Evolutionary conservation across 1,140 invertebrate species (phyloP).

Genomic region (Drosophila tropicalis): DNA sequence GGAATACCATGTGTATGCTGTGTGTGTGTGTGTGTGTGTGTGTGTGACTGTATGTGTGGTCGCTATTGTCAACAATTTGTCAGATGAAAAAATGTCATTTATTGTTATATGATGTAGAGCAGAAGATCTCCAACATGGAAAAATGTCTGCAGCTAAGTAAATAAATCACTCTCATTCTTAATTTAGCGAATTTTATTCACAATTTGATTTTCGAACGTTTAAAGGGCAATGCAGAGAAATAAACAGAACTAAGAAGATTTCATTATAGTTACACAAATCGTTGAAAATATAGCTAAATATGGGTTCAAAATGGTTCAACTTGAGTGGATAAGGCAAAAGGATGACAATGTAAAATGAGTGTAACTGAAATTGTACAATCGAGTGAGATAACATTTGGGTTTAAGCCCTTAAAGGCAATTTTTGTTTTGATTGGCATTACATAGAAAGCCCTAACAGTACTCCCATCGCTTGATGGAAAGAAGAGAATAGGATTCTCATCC

Average conservation of each 20-base stretch:
- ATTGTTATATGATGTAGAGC: constrained; percentile 6
- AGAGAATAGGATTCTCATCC: background rate
- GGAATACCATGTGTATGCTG: constrained; percentile 19
- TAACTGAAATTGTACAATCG: too few species aligned
- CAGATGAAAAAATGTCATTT: constrained; percentile 17
- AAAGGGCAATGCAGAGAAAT: too few species aligned
- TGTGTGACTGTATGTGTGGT: constrained; percentile 23
- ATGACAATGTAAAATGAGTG: too few species aligned
- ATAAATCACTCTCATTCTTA: background rate
- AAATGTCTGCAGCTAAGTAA: background rate
- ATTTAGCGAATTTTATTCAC: background rate
- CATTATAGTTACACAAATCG: too few species aligned
- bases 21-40: background rate
- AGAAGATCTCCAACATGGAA: background rate
- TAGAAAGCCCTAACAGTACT: background rate
- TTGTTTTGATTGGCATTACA: constrained; percentile 3
- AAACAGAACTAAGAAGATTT: too few species aligned
- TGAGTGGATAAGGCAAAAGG: too few species aligned
- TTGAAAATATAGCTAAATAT: too few species aligned
- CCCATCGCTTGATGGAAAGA: background rate
- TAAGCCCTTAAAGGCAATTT: background rate
- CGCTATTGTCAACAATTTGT: constrained; percentile 55
- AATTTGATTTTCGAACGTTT: background rate
- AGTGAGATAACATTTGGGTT: too few species aligned
- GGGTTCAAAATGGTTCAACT: too few species aligned